Conservation (phyloP, 2,113 vertebrate genomes). For the Bubo blakistoni region DNA sequence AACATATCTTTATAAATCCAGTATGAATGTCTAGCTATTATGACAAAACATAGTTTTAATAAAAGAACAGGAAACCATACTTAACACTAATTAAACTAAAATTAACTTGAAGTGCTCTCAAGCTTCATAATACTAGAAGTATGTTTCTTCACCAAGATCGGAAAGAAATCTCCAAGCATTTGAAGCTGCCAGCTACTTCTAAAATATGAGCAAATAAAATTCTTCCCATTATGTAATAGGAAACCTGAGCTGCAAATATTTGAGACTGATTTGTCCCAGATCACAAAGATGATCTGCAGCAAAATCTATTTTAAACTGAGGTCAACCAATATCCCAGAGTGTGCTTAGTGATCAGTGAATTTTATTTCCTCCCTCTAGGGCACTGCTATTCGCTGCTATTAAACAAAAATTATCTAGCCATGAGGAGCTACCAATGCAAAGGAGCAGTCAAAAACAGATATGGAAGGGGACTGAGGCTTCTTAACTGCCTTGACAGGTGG, state of each 20-base stretch:
- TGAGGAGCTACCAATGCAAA: background rate
- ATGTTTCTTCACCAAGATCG: background rate
- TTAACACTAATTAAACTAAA: slow-evolving; percentile 13
- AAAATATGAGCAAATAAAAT: background rate
- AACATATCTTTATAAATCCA: background rate
- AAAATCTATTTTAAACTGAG: background rate
- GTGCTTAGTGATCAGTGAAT: background rate
- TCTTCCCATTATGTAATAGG: background rate
- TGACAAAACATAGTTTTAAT: background rate
- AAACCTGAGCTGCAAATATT: background rate
- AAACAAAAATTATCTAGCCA: background rate
- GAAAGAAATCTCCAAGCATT: background rate
- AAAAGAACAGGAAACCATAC: background rate
- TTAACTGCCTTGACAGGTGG: background rate
- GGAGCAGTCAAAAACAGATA: background rate
- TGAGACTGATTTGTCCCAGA: background rate
- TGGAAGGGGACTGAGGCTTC: background rate
- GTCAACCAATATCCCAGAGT: background rate
- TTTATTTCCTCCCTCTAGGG: background rate
- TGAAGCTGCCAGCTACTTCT: background rate
- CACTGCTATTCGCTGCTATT: background rate
- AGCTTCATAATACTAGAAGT: background rate
- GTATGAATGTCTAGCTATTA: background rate
- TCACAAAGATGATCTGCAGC: background rate
- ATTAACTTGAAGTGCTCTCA: slow-evolving; percentile 18